phyloP scores from a whole-genome alignment of 2,797 vertebrate species.

The Steatocranus sp. region DNA sequence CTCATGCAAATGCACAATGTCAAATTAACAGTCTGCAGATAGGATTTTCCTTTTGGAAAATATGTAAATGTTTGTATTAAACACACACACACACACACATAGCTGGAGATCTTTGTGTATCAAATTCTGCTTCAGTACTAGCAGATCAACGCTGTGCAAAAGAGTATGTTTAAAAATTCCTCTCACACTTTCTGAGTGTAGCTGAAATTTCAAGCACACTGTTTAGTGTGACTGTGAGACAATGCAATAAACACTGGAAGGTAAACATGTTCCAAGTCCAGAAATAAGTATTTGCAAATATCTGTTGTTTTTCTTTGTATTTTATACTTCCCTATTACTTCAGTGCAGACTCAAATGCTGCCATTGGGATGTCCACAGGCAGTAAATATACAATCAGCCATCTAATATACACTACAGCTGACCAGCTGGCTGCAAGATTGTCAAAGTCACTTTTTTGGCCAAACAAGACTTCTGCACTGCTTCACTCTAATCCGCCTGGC shows the following conservation, averaged over 20 bases:
- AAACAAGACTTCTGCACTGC: conserved; percentile 32
- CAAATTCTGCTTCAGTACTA: neutral
- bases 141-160: conserved; percentile 1
- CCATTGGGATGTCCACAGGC: conserved; percentile 16
- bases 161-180: neutral
- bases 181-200: neutral
- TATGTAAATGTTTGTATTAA: conserved; percentile 38
- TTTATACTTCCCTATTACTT: neutral
- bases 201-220: neutral
- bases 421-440: conserved; percentile 34
- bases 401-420: conserved; percentile 25
- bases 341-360: neutral
- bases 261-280: conserved; percentile 4
- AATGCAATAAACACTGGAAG: conserved; percentile 6
- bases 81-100: neutral
- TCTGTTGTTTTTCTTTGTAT: neutral
- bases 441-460: conserved; percentile 38
- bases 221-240: conserved; percentile 11
- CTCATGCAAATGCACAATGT: neutral
- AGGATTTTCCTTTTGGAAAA: conserved; percentile 13
- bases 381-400: neutral
- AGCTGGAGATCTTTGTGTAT: conserved; percentile 2
- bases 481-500: conserved; percentile 44
- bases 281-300: neutral
- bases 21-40: conserved; percentile 1